A percentile compares a stretch with the other conserved stretches of the same genome.
phyloP scores from a whole-genome alignment of 2,797 vertebrate genomes.

The Scolopax bukidnonensis region DNA sequence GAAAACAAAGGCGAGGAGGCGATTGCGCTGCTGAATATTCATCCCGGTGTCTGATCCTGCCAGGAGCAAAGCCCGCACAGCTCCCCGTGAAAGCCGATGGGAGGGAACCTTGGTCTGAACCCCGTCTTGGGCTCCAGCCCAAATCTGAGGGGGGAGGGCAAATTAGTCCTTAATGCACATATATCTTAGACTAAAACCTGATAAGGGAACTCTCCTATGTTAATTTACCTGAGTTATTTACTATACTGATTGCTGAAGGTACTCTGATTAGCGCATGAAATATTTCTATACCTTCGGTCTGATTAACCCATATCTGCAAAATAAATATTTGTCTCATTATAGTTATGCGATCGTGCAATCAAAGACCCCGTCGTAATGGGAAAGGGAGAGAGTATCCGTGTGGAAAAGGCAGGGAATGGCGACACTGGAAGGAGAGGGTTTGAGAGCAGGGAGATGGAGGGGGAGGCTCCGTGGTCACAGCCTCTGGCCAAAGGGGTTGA shows the following conservation, averaged over 20 bases:
- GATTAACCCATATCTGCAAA: slow-evolving; percentile 76
- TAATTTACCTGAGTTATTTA: slow-evolving; percentile 75
- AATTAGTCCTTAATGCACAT: slow-evolving; percentile 71
- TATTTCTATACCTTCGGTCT: slow-evolving; percentile 73
- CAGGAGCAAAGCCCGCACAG: slow-evolving; percentile 15
- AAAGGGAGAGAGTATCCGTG: slow-evolving; percentile 40
- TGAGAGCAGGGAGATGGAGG: background rate
- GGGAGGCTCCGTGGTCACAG: background rate
- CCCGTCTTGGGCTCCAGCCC: slow-evolving; percentile 37
- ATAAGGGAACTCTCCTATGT: slow-evolving; percentile 68
- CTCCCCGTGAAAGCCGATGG: slow-evolving; percentile 10
- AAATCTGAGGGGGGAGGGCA: slow-evolving; percentile 47
- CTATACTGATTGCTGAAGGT: slow-evolving; percentile 75
- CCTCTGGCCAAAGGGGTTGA: background rate
- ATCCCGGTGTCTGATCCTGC: slow-evolving; percentile 27
- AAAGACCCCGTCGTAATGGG: slow-evolving; percentile 58
- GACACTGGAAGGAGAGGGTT: background rate
- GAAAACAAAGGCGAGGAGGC: slow-evolving; percentile 56
- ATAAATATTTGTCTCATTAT: slow-evolving; percentile 76
- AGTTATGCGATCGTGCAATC: slow-evolving; percentile 62
- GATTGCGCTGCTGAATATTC: slow-evolving; percentile 44
- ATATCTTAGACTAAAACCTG: slow-evolving; percentile 63
- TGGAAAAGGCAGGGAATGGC: slow-evolving; percentile 39
- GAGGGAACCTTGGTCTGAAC: slow-evolving; percentile 46
- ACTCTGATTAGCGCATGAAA: slow-evolving; percentile 71